phyloP scores from a whole-genome alignment of 2,888 invertebrate genomes.

The Resseliella maxima region DNA sequence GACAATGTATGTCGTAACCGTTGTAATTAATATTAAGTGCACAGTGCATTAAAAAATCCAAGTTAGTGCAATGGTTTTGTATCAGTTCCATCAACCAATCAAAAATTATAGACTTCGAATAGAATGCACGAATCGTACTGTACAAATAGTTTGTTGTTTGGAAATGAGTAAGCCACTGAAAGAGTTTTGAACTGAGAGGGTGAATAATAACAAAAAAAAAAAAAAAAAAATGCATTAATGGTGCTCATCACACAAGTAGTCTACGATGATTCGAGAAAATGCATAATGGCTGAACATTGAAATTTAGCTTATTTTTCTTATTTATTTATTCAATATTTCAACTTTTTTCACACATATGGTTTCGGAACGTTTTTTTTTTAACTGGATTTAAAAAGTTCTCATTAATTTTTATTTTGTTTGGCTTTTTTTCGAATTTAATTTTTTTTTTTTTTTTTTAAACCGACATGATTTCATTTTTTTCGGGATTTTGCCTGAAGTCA shows the following conservation, averaged over 20 bases:
- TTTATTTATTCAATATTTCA: background rate
- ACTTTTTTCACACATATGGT: slow-evolving; percentile 53
- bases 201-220: background rate
- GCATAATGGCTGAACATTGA: background rate
- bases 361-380: background rate
- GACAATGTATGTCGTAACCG: slow-evolving; percentile 51
- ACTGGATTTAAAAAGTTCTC: background rate
- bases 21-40: slow-evolving; percentile 48
- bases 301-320: background rate
- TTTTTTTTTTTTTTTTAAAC: too few species aligned
- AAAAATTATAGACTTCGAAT: too few species aligned
- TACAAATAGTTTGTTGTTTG: too few species aligned
- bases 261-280: background rate
- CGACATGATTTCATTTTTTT: too few species aligned
- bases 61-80: background rate
- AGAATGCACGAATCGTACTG: too few species aligned
- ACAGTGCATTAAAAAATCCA: background rate
- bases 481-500: too few species aligned
- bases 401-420: too few species aligned
- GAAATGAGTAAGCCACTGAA: too few species aligned
- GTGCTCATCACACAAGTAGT: background rate
- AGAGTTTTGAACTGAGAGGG: too few species aligned
- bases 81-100: background rate
- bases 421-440: too few species aligned
- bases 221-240: background rate